These are phyloP conservation scores for Serinus canaria DNA, from an alignment of 2,113 vertebrate genomes.

Conservation along the genomic window DNA sequence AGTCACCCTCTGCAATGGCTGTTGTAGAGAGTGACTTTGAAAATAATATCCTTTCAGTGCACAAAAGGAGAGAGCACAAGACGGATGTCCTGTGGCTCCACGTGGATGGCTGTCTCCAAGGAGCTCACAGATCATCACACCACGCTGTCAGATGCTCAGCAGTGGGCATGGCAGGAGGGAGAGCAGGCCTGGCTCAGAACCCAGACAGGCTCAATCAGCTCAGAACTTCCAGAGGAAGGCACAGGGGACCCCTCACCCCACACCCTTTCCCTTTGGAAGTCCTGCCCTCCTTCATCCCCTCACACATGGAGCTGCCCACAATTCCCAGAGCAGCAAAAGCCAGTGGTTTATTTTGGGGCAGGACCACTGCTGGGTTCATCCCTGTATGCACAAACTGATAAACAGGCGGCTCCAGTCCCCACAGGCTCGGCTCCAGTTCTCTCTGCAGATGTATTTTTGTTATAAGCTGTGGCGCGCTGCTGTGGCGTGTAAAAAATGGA, in stretches of 20 bases:
- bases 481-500: neutral
- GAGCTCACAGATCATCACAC: neutral
- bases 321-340: neutral
- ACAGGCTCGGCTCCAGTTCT: neutral
- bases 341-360: neutral
- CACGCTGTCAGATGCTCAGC: neutral
- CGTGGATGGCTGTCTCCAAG: neutral
- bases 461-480: neutral
- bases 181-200: fast-evolving
- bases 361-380: neutral
- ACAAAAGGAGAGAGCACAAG: neutral
- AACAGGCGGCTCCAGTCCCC: neutral
- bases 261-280: neutral
- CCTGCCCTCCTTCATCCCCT: neutral
- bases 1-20: neutral
- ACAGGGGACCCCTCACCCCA: neutral
- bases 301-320: neutral
- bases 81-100: neutral
- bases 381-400: neutral
- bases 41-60: neutral
- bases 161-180: neutral
- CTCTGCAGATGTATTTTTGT: neutral
- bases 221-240: neutral
- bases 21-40: constrained; percentile 16
- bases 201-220: neutral